Percentiles rank a stretch among this genome's conserved stretches.
These are phyloP conservation scores for Perizoma affinitatum DNA, from an alignment of 2,888 invertebrate genomes.

Conservation along the genomic window DNA sequence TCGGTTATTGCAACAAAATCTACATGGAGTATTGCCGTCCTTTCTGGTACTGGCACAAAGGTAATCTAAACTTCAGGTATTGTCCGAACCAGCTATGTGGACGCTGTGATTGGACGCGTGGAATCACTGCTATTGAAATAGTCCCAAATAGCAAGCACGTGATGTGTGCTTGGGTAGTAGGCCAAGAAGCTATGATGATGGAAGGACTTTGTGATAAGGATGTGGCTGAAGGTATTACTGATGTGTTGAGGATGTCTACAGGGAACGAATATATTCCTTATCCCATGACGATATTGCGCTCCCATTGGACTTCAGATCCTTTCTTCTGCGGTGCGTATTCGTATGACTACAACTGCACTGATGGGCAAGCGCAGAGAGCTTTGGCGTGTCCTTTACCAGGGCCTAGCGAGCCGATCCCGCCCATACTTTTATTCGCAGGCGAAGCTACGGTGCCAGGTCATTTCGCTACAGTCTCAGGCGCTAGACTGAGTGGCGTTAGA, in stretches of 20 bases:
- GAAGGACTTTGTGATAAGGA: slow-evolving; percentile 87
- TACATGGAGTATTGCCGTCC: slow-evolving; percentile 90
- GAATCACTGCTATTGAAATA: slow-evolving; percentile 87
- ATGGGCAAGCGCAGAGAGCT: slow-evolving; percentile 69
- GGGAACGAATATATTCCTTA: slow-evolving; percentile 86
- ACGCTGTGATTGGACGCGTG: slow-evolving; percentile 88
- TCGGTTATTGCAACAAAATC: slow-evolving; percentile 90
- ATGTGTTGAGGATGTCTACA: slow-evolving; percentile 85
- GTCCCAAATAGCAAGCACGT: slow-evolving; percentile 89
- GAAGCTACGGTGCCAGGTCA: slow-evolving; percentile 91
- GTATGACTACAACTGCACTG: slow-evolving; percentile 70
- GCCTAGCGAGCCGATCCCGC: slow-evolving; percentile 85
- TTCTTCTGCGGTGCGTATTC: slow-evolving; percentile 89
- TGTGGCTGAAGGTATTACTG: slow-evolving; percentile 86
- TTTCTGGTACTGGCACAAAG: slow-evolving; percentile 89
- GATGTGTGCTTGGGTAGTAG: slow-evolving; percentile 88
- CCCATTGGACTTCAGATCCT: slow-evolving; percentile 90
- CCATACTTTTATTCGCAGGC: slow-evolving; percentile 90
- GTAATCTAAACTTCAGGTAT: slow-evolving; percentile 86
- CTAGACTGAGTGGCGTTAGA: slow-evolving; percentile 89
- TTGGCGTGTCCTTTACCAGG: slow-evolving; percentile 87
- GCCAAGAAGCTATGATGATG: slow-evolving; percentile 86
- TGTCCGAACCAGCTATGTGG: slow-evolving; percentile 77
- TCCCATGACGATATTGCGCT: slow-evolving; percentile 86
- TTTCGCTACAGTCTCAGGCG: slow-evolving; percentile 90